Conservation (phyloP, 1,140 invertebrate genomes). For the Penaeus japonicus region DNA sequence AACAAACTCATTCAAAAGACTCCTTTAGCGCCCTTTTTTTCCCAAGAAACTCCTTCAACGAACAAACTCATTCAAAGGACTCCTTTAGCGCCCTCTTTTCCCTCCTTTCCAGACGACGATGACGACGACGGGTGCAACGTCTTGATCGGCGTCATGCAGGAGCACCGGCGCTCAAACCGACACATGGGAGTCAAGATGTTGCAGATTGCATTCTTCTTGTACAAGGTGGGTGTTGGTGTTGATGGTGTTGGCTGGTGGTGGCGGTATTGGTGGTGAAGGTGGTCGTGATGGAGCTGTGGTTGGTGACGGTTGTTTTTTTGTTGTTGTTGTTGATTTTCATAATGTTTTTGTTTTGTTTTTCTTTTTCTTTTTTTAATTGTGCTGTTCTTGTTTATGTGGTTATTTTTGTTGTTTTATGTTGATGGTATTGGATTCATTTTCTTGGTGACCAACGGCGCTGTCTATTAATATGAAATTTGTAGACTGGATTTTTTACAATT, state of each 20-base stretch:
- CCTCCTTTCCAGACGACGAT: background rate
- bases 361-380: too few species aligned
- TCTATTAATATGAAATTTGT: too few species aligned
- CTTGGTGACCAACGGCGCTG: too few species aligned
- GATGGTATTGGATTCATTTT: too few species aligned
- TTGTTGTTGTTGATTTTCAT: background rate
- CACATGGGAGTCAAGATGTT: conserved; percentile 62
- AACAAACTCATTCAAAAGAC: too few species aligned
- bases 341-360: background rate
- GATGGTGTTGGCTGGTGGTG: background rate
- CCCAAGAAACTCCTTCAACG: too few species aligned
- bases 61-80: background rate
- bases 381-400: too few species aligned
- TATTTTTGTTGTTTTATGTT: too few species aligned
- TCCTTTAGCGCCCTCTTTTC: background rate
- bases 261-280: too few species aligned
- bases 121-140: conserved; percentile 63
- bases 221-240: conserved; percentile 63
- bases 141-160: conserved; percentile 66
- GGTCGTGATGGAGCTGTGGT: too few species aligned
- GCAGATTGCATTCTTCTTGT: conserved; percentile 67
- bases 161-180: conserved; percentile 62
- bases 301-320: background rate
- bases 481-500: too few species aligned
- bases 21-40: too few species aligned